Percentiles rank a stretch among this genome's conserved stretches.
Evolutionary conservation across 2,797 vertebrate genomes (phyloP).

Genomic region (Forpus xanthops): DNA sequence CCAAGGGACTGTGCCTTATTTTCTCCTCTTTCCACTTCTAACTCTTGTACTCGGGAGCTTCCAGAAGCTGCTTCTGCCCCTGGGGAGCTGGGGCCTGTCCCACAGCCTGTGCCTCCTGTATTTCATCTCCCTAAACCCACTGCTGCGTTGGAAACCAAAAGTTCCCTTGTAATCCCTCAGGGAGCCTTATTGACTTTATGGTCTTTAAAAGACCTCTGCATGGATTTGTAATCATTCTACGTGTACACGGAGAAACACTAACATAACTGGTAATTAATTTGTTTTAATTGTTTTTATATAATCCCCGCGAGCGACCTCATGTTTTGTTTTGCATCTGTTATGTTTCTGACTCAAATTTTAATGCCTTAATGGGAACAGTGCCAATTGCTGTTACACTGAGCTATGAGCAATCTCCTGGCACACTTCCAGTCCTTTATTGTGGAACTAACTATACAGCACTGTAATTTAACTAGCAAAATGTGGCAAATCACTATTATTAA

Average conservation of each 20-base stretch:
- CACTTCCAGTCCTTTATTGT: constrained; percentile 74
- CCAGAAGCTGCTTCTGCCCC: background rate
- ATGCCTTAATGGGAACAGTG: constrained; percentile 71
- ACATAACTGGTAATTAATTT: constrained; percentile 76
- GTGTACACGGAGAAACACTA: constrained; percentile 55
- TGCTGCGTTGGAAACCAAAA: background rate
- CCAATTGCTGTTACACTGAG: constrained; percentile 70
- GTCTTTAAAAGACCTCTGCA: constrained; percentile 62
- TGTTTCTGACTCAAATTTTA: constrained; percentile 76
- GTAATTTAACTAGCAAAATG: constrained; percentile 81
- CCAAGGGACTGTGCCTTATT: background rate
- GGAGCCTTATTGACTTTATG: constrained; percentile 53
- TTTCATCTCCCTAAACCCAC: background rate
- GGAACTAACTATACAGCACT: constrained; percentile 77
- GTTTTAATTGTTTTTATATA: constrained; percentile 78
- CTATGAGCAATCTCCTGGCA: constrained; percentile 69
- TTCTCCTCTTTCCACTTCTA: background rate
- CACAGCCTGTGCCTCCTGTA: background rate
- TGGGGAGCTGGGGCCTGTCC: background rate
- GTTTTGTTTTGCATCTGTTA: constrained; percentile 78
- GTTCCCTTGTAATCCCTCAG: constrained; percentile 9
- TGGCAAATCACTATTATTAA: constrained; percentile 81
- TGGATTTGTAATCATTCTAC: constrained; percentile 67
- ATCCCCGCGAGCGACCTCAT: constrained; percentile 72
- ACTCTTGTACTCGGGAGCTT: background rate